A percentile compares a stretch with the other conserved stretches of the same genome.
Evolutionary conservation across 2,888 invertebrate species (phyloP).

Genomic region (Carpatolechia fugitivella): DNA sequence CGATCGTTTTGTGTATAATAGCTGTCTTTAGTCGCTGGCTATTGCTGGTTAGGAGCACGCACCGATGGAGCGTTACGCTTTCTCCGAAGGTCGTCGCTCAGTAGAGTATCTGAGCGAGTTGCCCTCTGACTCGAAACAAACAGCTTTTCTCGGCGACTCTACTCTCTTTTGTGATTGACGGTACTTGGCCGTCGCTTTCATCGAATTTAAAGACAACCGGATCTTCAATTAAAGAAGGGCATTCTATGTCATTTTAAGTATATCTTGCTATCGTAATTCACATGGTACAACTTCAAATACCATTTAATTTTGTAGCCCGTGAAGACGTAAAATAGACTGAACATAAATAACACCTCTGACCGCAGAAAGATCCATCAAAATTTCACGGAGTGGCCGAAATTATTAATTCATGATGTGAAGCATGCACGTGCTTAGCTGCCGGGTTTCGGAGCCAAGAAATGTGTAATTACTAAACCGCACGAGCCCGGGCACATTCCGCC

Average conservation of each 20-base stretch:
- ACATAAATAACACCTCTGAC: not conserved
- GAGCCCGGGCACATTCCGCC: not conserved
- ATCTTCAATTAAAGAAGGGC: too few species aligned
- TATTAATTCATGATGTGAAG: slow-evolving; percentile 2
- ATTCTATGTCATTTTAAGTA: too few species aligned
- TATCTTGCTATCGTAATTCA: too few species aligned
- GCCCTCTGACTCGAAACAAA: slow-evolving; percentile 31
- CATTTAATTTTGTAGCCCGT: too few species aligned
- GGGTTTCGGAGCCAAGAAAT: slow-evolving; percentile 8
- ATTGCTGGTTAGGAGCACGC: slow-evolving; percentile 9
- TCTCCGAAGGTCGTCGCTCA: slow-evolving; percentile 48
- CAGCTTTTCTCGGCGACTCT: slow-evolving; percentile 23
- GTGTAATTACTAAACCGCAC: slow-evolving; percentile 5
- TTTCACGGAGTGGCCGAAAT: not conserved
- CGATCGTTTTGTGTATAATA: not conserved
- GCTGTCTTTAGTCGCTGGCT: slow-evolving; percentile 21
- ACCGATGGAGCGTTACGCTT: slow-evolving; percentile 46
- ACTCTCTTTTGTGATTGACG: slow-evolving; percentile 27
- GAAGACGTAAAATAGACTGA: not conserved
- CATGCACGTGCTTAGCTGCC: slow-evolving; percentile 6
- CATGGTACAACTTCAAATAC: too few species aligned
- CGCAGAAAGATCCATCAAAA: slow-evolving; percentile 1
- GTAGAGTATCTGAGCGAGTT: slow-evolving; percentile 23
- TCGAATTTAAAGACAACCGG: too few species aligned
- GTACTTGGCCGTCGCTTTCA: too few species aligned